Base-by-base conservation (phyloP, 2,888 invertebrate genomes). In the Oscheius sp. region DNA sequence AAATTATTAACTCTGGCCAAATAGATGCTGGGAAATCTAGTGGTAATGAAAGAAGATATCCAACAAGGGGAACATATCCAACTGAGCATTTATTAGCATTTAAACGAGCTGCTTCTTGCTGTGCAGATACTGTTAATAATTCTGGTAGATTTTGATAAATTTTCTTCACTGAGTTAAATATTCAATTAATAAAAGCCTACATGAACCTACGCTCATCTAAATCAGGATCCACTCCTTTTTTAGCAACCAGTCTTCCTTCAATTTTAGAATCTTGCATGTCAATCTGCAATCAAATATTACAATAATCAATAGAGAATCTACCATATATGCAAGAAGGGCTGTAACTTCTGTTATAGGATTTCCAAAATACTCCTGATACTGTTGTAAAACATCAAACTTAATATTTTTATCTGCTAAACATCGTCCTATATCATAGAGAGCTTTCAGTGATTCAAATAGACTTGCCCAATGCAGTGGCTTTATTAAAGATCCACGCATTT, bases 31-130 rank as follows among this genome's bases (percentile, higher is more conserved):
- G 70, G 54, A 67, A 75, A 20, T 67, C 44, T 24, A 90, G 89
- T 62, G 91, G 91, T n/a, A 94, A 90, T 0, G 91, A 91, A 12
- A 94, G 88, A 71, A 94, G 87, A 87, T 92, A 93, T 0, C 94
- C 83, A 36, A 93, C 89, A 85, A 90, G 91, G 2, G 89, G 87
- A 32, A 89, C 80, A 75, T 89, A 89, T 38, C 87, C 83, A 33
- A 88, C 87, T 62, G 86, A 85, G 68, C 88, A 88, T 41, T 73
- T 51, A 6, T 49, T 66, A 38, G 74, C 66, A 1, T 54, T 45
- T 24, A 80, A 69, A 9, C 73, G 68, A 45, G 14, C 38, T 8
- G 75, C 70, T 70, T 93, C 92, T 73, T 91, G 89, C 72, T 89
- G 88, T 0, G 92, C 92, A 22, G 92, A 91, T 66, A 90, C 90